These are phyloP conservation scores for Sphinx pinastri DNA, from an alignment of 2,888 invertebrate genomes.

Conservation along the genomic window DNA sequence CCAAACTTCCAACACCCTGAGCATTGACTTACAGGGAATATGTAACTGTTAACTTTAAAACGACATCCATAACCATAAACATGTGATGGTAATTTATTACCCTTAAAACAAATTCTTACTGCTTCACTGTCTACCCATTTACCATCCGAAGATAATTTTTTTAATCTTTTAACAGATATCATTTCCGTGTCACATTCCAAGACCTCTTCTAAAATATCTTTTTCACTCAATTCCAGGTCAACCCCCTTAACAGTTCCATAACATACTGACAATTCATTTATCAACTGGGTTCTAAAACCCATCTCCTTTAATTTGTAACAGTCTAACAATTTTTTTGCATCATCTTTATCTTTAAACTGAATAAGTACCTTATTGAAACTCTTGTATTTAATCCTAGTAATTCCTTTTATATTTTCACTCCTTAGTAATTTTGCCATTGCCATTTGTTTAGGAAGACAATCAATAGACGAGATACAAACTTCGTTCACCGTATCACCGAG, in stretches of 20 bases:
- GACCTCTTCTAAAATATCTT: slow-evolving; percentile 27
- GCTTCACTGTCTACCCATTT: slow-evolving; percentile 32
- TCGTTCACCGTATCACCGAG: slow-evolving; percentile 21
- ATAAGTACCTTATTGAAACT: slow-evolving; percentile 35
- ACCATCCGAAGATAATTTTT: slow-evolving; percentile 25
- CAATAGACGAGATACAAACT: slow-evolving; percentile 30
- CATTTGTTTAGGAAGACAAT: slow-evolving; percentile 36
- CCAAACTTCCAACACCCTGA: slow-evolving; percentile 31
- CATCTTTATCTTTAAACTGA: slow-evolving; percentile 29
- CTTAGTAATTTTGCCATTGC: slow-evolving; percentile 36
- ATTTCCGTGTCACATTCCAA: slow-evolving; percentile 19
- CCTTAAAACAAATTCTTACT: slow-evolving; percentile 30
- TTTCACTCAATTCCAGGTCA: slow-evolving; percentile 34
- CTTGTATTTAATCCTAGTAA: too few species aligned
- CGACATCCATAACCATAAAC: slow-evolving; percentile 31
- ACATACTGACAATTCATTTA: slow-evolving; percentile 26
- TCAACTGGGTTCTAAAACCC: slow-evolving; percentile 30
- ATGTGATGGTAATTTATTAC: slow-evolving; percentile 26
- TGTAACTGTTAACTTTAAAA: slow-evolving; percentile 29
- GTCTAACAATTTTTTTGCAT: slow-evolving; percentile 31
- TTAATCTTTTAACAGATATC: slow-evolving; percentile 31
- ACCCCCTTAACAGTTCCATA: slow-evolving; percentile 34
- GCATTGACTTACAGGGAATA: slow-evolving; percentile 33
- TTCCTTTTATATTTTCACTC: slow-evolving; percentile 32
- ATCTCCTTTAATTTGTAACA: slow-evolving; percentile 33